Base-by-base conservation (phyloP, 1,140 invertebrate genomes). In the Drosophila aff. region DNA sequence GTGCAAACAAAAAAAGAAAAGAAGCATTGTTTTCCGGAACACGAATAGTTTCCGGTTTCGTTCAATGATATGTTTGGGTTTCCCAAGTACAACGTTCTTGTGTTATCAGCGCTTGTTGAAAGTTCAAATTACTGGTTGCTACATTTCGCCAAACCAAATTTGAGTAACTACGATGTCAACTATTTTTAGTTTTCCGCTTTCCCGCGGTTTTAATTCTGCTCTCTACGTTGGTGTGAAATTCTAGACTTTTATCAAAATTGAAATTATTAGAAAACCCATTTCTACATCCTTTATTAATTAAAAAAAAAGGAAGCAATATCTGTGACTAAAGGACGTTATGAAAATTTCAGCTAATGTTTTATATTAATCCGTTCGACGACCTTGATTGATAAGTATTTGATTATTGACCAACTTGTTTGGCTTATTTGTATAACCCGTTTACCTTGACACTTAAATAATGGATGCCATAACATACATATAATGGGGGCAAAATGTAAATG, bases 401-500 rank as follows among this genome's bases (percentile, higher is more conserved):
- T 38, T 38, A 10, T 23, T 53, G 13, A 53, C 52, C 13, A 23
- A 36, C 52, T 21, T 21, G 21, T 21, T 21, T 36, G 31, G 7
- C 21, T 5, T 38, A 36, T 53, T 36, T 15, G 18, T 21, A 21
- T 36, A 9, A 36, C 18, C 4, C 33, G 18, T 16, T 38, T 10
- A 38, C 33, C 52, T 23, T 55, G 18, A 55, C 31, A 38, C 18
- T 38, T 16, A 11, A 23, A 23, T 55, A 38, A 38, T 16, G 33
- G 15, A 4, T 23, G 33, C 8, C 8, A 38, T 23, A 23, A 21
- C 13, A 55, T 16, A 47, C 13, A 23, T 23, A 28, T 6, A 28
- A 28, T 49, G 47, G 31, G 11, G 8, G 8, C 50, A 23, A 40
- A 23, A 55, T 55, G 53, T 55, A 23, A 38, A 40, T 55, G 33